Base-by-base conservation (phyloP, 2,797 vertebrate species). In the Danio tinwini region DNA sequence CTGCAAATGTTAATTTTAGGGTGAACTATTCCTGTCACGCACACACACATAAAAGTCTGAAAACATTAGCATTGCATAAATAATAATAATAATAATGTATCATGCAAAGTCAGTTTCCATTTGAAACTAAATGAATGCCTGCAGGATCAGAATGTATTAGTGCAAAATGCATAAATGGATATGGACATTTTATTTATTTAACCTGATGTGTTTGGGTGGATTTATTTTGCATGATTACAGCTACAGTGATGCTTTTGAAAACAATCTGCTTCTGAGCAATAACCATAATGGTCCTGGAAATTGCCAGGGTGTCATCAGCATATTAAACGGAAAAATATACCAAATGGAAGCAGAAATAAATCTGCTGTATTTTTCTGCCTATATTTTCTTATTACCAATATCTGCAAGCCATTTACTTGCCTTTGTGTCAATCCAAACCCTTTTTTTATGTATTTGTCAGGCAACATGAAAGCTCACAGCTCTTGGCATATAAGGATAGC, bases 191-290 rank as follows among this genome's bases (percentile, higher is more conserved):
- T 49, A 7, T 77, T 67, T 76, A 39, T n/a, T 68, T 76, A 76
- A 78, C 16, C 45, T 52, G 17, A 61, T 49, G 44, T 50, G 50
- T 37, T 44, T 55, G 50, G 16, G 16, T 67, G 40, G 14, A 58
- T 61, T 50, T 52, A 49, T 61, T 69, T 59, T 50, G 65, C 29
- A 16, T 61, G 29, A 78, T 69, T 70, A 42, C 6, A 14, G 29
- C n/a, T 50, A 68, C 64, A 40, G 0, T 78, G 16, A 61, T 59
- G 21, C 75, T 39, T 69, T 59, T 78, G 64, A 49, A 78, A 78
- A 37, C 52, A 40, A 69, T 69, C 37, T 49, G 65, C 29, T 69
- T 69, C n/a, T 16, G 16, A 59, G 44, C 29, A 69, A 59, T 69
- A 59, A 21, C 11, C 44, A 39, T 69, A 59, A 77, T 58, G 44